These are phyloP conservation scores for Ceratina calcarata DNA, from an alignment of 1,140 invertebrate species.

Conservation along the genomic window DNA sequence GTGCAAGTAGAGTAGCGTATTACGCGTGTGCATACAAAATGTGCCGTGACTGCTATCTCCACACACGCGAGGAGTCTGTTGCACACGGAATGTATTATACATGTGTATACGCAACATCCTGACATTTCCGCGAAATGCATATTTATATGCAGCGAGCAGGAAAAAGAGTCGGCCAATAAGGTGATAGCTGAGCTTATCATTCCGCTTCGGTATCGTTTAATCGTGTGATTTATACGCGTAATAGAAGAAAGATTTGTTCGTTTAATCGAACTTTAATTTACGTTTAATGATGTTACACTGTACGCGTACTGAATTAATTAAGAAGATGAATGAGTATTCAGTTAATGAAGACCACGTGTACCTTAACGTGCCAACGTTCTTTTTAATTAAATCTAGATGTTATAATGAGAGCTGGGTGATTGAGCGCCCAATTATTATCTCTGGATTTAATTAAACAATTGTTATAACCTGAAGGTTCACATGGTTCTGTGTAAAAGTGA, in stretches of 20 bases:
- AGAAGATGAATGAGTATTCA: too few species aligned
- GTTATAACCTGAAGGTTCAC: conserved; percentile 2
- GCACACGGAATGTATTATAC: not conserved
- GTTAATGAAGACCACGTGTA: too few species aligned
- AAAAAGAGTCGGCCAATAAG: not conserved
- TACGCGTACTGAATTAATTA: too few species aligned
- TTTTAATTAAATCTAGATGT: too few species aligned
- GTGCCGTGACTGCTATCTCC: not conserved
- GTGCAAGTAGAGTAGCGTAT: conserved; percentile 4
- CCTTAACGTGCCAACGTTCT: too few species aligned
- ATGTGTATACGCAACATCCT: not conserved
- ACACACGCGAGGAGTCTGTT: not conserved
- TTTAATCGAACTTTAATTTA: too few species aligned
- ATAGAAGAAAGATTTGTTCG: too few species aligned
- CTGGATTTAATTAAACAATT: too few species aligned
- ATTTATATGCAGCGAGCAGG: not conserved
- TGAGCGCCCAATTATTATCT: too few species aligned
- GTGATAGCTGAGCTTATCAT: not conserved
- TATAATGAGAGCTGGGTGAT: too few species aligned
- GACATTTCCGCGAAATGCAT: not conserved
- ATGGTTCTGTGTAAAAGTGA: conserved; percentile 45
- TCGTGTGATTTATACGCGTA: too few species aligned
- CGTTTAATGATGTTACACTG: too few species aligned
- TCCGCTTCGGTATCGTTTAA: not conserved
- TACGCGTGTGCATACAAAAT: conserved; percentile 1